phyloP scores from a whole-genome alignment of 2,113 vertebrate species.

The Bombycilla garrulus region DNA sequence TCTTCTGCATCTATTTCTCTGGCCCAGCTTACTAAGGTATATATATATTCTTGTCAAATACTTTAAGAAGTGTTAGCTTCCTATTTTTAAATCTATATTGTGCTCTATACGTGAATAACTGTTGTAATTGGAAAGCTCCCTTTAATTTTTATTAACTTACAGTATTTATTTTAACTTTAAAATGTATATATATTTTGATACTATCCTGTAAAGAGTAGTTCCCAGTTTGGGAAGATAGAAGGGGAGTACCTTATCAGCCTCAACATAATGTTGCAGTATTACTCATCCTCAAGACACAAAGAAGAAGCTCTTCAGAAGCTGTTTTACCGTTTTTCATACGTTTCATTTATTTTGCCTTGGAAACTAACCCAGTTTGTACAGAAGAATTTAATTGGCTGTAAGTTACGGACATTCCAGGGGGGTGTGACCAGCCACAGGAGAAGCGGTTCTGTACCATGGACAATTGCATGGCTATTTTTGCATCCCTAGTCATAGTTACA shows the following conservation, averaged over 20 bases:
- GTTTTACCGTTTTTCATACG: constrained; percentile 60
- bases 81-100: constrained; percentile 62
- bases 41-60: constrained; percentile 74
- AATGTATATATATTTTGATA: constrained; percentile 65
- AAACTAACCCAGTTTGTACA: constrained; percentile 74
- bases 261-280: constrained; percentile 75
- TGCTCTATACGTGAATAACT: constrained; percentile 29
- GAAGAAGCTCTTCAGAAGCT: constrained; percentile 77
- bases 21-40: constrained; percentile 95
- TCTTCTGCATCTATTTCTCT: constrained; percentile 87
- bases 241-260: constrained; percentile 76
- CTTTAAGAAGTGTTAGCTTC: constrained; percentile 65
- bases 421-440: constrained; percentile 72
- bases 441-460: constrained; percentile 73
- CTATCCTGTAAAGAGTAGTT: constrained; percentile 83
- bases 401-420: constrained; percentile 75
- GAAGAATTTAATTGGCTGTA: constrained; percentile 78
- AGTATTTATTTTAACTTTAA: constrained; percentile 39
- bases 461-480: constrained; percentile 67
- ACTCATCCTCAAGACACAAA: constrained; percentile 78
- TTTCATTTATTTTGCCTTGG: constrained; percentile 75
- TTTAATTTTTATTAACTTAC: constrained; percentile 23
- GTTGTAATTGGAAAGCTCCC: constrained; percentile 47
- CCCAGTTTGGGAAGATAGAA: constrained; percentile 76
- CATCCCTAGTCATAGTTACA: constrained; percentile 63